Evolutionary conservation across 2,113 vertebrate species (phyloP), one percentile per base, ranked within the genome.

Genomic region (Ibidorhyncha struthersii): DNA sequence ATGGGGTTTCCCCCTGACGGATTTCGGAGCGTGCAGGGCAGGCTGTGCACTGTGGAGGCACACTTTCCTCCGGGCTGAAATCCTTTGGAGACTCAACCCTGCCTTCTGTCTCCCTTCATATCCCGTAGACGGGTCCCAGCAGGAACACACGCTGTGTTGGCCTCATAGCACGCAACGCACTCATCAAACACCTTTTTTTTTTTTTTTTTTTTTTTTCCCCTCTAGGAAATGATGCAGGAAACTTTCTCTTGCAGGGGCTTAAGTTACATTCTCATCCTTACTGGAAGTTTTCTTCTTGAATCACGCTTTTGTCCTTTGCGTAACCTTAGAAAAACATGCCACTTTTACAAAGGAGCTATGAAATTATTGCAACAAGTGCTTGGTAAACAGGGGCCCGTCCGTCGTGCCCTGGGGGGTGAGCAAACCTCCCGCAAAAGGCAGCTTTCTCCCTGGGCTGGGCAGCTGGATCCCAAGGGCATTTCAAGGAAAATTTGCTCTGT

Each of bases 121-220:
- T 5, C 49, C 17, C 8, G 0, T 4, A 10, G 8, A 27, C 4
- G 2, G 34, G 70, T 58, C 55, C 52, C 67, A 47, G 55, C 67
- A 25, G 0, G 0, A 19, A 12, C 53, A 56, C 66, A 13, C 2
- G 1, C 32, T 4, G 12, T 0, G 0, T 26, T 47, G 69, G 21
- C 30, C 58, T 36, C 0, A 0, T 21, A 34, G 41, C 47, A 27
- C 1, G 4, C 40, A 11, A 56, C 0, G 2, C 12, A 4, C 38
- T 78, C 40, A 19, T 29, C 65, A 38, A 74, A 70, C 76, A 62
- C 62, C 2, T 1, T 16, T 13, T 25, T 50, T 19, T 26, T 49
- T 19, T 22, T 22, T 26, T 36, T 62, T 16, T 38, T 38, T 6
- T 16, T 17, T 52, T 19, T 15, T 49, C 21, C 4, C 2, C 11